Base-by-base conservation (phyloP, 2,797 vertebrate species). In the Crossoptilon crossoptilon region DNA sequence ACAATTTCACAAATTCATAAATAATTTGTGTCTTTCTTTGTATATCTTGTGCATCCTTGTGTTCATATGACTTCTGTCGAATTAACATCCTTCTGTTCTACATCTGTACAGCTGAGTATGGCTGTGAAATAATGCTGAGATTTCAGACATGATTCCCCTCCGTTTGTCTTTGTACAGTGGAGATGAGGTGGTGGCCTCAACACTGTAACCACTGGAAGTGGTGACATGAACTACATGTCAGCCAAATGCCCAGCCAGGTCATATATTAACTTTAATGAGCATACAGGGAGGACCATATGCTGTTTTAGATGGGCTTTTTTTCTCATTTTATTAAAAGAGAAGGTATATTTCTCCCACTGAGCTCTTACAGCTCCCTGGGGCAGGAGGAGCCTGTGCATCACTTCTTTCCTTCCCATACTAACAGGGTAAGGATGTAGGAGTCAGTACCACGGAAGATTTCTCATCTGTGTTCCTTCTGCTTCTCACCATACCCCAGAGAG, bases 241-340 rank as follows among this genome's bases (percentile, higher is more conserved):
- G 24, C 48, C 35, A 51, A 63, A 75, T 35, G 71, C 21, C 6
- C 33, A 21, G 29, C 4, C 6, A 70, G 19, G 44, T 73, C 79
- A 37, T 7, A 74, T 37, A 71, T 49, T 43, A 84, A 26, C 56
- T 76, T 78, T 88, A 79, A 49, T 43, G 44, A 84, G 33, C 73
- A 39, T 81, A 75, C 33, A 35, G 35, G 55, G 15, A 87, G 53
- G 75, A 89, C 66, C 3, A 1, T 94, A 43, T 90, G 62, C 41
- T 78, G 55, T 6, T 94, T 83, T 70, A 29, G 27, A 48, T 67
- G n/a, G 66, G 72, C 23, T 66, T 80, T 84, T 55, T 56, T 62
- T 91, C 17, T 60, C 11, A 39, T 88, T 91, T 87, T 81, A 37
- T 64, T 92, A 89, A 91, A 35, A 84, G 21, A 46, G 68, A 69